phyloP scores from a whole-genome alignment of 2,888 invertebrate genomes.

The Crioceris asparagi region DNA sequence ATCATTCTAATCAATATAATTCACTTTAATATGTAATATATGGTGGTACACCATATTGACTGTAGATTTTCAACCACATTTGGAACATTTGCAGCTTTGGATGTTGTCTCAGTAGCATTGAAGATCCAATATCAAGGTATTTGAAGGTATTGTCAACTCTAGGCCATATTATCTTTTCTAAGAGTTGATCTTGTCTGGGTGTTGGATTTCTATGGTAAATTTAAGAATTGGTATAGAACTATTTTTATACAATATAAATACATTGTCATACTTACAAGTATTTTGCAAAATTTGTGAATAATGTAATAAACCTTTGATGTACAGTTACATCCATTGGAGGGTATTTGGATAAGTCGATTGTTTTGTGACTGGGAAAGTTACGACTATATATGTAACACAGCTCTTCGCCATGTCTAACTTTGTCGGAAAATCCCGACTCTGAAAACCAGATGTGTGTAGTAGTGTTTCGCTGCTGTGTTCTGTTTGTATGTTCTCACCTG shows the following conservation, averaged over 20 bases:
- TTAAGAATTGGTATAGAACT: too few species aligned
- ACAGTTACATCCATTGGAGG: conserved; percentile 17
- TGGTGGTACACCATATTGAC: conserved; percentile 12
- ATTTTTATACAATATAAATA: neutral
- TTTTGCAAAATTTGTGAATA: conserved; percentile 22
- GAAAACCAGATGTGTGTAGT: too few species aligned
- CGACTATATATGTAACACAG: conserved; percentile 17
- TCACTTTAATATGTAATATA: conserved; percentile 14
- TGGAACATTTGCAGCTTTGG: conserved; percentile 12
- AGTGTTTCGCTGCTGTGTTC: too few species aligned
- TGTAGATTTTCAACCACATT: conserved; percentile 11
- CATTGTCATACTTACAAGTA: conserved; percentile 17
- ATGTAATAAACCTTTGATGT: conserved; percentile 15
- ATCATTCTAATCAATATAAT: too few species aligned
- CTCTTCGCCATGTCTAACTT: conserved; percentile 20
- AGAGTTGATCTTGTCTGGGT: conserved; percentile 16
- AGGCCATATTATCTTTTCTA: conserved; percentile 18
- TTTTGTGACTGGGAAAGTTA: conserved; percentile 15
- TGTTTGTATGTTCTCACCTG: conserved; percentile 13
- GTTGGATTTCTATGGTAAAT: conserved; percentile 29
- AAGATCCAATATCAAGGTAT: conserved; percentile 17
- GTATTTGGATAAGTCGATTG: conserved; percentile 17
- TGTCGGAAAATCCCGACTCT: conserved; percentile 17
- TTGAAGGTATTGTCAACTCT: conserved; percentile 11
- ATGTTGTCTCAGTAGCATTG: conserved; percentile 11